Conservation (phyloP, 2,113 vertebrate genomes). For the Colossoma macropomum region DNA sequence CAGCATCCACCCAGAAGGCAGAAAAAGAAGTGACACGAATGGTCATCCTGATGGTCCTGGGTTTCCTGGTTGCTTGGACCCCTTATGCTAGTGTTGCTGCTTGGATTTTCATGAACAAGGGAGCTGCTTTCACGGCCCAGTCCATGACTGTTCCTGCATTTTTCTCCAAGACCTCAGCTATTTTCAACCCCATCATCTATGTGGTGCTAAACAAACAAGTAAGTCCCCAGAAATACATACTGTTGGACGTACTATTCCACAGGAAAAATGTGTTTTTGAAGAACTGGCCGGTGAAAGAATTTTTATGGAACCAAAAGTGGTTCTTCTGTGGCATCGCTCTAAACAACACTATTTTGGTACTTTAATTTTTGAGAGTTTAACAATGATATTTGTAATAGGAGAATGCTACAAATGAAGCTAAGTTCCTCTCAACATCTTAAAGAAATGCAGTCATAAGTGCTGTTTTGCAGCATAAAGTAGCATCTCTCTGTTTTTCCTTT, state of each 20-base stretch:
- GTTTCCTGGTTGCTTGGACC: slow-evolving; percentile 48
- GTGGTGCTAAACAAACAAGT: slow-evolving; percentile 76
- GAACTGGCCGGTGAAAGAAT: too few relatives aligned
- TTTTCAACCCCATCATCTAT: slow-evolving; percentile 69
- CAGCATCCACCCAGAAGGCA: too few relatives aligned
- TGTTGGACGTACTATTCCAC: too few relatives aligned
- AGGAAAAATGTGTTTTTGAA: too few relatives aligned
- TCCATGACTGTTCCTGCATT: slow-evolving; percentile 76
- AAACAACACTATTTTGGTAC: neutral
- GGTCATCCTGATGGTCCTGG: too few relatives aligned
- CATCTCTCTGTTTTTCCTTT: neutral
- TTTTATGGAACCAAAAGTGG: too few relatives aligned
- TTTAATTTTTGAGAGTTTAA: neutral
- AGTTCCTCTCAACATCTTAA: too few relatives aligned
- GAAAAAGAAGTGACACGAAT: too few relatives aligned
- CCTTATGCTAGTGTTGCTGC: slow-evolving; percentile 75
- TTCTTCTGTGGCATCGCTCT: too few relatives aligned
- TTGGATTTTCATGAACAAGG: slow-evolving; percentile 80
- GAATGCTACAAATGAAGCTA: neutral
- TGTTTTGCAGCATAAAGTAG: neutral
- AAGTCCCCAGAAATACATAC: neutral
- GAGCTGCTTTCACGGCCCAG: slow-evolving; percentile 69
- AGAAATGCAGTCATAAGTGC: too few relatives aligned
- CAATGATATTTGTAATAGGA: neutral
- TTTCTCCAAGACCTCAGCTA: slow-evolving; percentile 77